Base-by-base conservation (phyloP, 2,888 invertebrate genomes). In the Nymphalis urticae region DNA sequence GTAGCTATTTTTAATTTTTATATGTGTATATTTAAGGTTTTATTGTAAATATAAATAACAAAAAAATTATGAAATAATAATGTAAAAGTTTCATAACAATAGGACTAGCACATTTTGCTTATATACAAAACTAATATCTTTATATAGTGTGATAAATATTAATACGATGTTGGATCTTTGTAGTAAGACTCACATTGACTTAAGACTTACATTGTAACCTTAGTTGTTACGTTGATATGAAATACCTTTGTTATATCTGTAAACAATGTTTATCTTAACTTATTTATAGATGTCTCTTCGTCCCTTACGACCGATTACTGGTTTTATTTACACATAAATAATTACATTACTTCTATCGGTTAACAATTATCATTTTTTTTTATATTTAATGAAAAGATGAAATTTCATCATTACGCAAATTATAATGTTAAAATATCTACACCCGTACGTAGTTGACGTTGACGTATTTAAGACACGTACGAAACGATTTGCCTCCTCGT, bases 241-340 rank as follows among this genome's bases (percentile, higher is more conserved):
- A 42, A 58, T 58, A 58, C 19, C 36, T 58, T 19, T 58, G 36
- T 17, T 36, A 19, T 42, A 58, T 58, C 9, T 42, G 32, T 42
- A 58, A 58, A 58, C n/a, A 58, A 58, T 19, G 42, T 36, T 58
- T 58, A 58, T 58, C 19, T n/a, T 3, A 19, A 42, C 10, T 58
- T 58, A 58, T 58, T 58, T 58, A 58, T 58, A 9, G 36, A n/a
- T 36, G 19, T 19, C 36, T 32, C 7, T 58, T 36, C 54, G 27
- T 32, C 32, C 32, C 58, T 58, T 42, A 58, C 19, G 58, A 58
- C 36, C 58, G 58, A 42, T 58, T 42, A 58, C n/a, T 58, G 58
- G 58, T n/a, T 58, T 42, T 58, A 42, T 58, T 58, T 58, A 42
- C 36, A 42, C 19, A 36, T 58, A 58, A 58, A 58, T 58, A 42